Evolutionary conservation across 2,113 vertebrate genomes (phyloP), one percentile per base, ranked within the genome.

Genomic region (Hipposideros armiger): DNA sequence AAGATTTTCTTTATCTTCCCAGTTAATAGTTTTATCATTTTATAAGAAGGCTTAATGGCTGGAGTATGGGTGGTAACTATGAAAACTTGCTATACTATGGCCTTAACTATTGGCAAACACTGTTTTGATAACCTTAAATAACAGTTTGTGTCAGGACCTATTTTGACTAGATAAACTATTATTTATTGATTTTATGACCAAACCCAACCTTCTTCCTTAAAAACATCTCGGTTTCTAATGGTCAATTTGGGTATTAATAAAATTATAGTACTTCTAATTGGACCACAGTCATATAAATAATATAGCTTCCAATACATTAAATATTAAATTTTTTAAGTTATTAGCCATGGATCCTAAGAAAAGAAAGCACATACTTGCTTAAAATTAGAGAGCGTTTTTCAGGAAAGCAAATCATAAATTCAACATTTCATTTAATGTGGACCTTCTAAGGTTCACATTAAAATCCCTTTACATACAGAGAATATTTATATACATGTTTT

Each of bases 351-450:
- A 60, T 58, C 11, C 47, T 86, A 19, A 84, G 40, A 36, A 93
- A 82, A 52, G 8, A 91, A 95, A 95, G 90, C 58, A 47, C 2
- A 30, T 16, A 74, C 56, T 90, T 93, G 11, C 8, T 77, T 69
- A 95, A 93, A 97, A 96, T 81, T 91, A 81, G 52, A 95, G 7
- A 95, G 70, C 11, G 90, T 30, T 66, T 96, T 87, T 94, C 84
- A 95, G 58, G 67, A 95, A 72, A 95, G 13, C 0, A 62, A 88
- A 93, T 89, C 76, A 96, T 96, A 87, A 97, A 96, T 80, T 40
- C 47, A 56, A 52, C 2, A 20, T 97, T 97, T 98, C 91, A 87
- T 97, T 98, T 97, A 78, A 96, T 89, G 24, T 60, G 30, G 81
- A 66, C 3, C 3, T 54, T 91, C 70, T n/a, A 77, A 94, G 45